Evolutionary conservation across 2,113 vertebrate genomes (phyloP).

Genomic region (Pipa parva): DNA sequence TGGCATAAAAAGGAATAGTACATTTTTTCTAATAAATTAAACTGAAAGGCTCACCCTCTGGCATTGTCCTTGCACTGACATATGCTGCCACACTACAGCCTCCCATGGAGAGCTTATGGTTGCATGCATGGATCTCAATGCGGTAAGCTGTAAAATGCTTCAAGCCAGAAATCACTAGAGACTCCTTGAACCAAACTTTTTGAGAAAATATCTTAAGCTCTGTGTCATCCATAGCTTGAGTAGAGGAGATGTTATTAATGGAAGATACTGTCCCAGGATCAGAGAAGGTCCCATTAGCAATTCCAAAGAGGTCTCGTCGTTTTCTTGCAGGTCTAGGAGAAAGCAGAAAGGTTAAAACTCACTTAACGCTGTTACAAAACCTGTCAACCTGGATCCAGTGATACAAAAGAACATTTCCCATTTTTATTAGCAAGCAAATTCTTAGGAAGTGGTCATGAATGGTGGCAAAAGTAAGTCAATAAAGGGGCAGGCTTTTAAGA

Average conservation of each 20-base stretch:
- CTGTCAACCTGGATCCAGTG: too few species aligned
- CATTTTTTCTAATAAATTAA: background rate
- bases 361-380: too few species aligned
- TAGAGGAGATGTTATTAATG: conserved; percentile 58
- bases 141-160: conserved; percentile 93
- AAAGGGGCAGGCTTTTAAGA: too few species aligned
- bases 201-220: conserved; percentile 69
- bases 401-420: too few species aligned
- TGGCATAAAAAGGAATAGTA: too few species aligned
- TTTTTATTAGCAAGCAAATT: too few species aligned
- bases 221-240: conserved; percentile 44
- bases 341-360: too few species aligned
- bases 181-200: conserved; percentile 78
- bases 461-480: too few species aligned
- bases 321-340: conserved; percentile 80
- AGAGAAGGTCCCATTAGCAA: conserved; percentile 64
- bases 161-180: conserved; percentile 82
- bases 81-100: conserved; percentile 84
- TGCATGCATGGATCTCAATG: conserved; percentile 95
- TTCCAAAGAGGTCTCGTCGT: conserved; percentile 72
- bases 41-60: conserved; percentile 69
- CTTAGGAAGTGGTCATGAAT: too few species aligned
- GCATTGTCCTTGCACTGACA: conserved; percentile 90
- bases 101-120: conserved; percentile 59
- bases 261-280: conserved; percentile 31